phyloP scores from a whole-genome alignment of 2,888 invertebrate species.

The Petrolisthes cinctipes region DNA sequence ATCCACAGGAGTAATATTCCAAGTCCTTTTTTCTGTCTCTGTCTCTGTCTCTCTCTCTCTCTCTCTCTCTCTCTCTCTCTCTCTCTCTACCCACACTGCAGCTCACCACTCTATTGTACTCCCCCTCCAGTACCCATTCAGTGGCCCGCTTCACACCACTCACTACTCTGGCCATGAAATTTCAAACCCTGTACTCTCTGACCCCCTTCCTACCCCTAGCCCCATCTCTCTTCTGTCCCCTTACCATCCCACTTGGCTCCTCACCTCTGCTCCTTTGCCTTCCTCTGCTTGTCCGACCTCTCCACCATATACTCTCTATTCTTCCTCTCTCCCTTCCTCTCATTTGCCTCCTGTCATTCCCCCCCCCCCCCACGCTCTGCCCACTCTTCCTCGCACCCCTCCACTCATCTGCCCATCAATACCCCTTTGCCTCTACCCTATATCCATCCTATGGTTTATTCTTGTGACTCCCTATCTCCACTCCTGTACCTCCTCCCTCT shows the following conservation, averaged over 20 bases:
- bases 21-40: not conserved
- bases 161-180: not conserved
- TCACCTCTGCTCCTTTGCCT: not conserved
- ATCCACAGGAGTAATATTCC: too few species aligned
- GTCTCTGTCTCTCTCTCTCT: not conserved
- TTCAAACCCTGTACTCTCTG: not conserved
- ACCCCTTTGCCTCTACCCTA: not conserved
- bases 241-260: not conserved
- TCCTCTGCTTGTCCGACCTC: not conserved
- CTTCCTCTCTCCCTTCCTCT: slow-evolving; percentile 9
- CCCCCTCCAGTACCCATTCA: not conserved
- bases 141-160: not conserved
- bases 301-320: not conserved
- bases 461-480: too few species aligned
- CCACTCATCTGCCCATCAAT: not conserved
- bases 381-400: not conserved
- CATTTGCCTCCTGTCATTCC: not conserved
- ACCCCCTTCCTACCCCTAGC: not conserved
- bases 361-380: not conserved
- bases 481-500: too few species aligned
- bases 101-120: not conserved
- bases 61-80: not conserved
- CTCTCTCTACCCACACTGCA: not conserved
- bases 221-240: not conserved
- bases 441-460: not conserved